These are phyloP conservation scores for Elaeidobius kamerunicus DNA, from an alignment of 2,888 invertebrate species.

Conservation along the genomic window DNA sequence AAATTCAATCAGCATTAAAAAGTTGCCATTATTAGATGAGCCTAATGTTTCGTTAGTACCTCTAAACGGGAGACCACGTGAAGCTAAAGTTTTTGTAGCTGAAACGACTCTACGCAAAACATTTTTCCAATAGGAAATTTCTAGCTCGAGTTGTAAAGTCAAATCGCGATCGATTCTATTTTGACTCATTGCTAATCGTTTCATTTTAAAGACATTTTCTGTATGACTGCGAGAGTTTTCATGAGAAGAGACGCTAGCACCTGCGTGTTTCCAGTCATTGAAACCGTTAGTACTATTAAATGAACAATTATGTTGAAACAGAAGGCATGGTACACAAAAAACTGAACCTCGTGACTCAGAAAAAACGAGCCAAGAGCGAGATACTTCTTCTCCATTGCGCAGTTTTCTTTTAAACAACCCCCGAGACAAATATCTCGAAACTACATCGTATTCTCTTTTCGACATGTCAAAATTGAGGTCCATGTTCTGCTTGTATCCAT, in stretches of 20 bases:
- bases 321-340: neutral
- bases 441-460: neutral
- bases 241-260: neutral
- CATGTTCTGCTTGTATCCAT: neutral
- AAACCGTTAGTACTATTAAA: neutral
- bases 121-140: neutral
- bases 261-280: neutral
- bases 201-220: neutral
- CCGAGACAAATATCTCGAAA: neutral
- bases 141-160: neutral
- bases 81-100: slow-evolving; percentile 23
- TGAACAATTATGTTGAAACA: neutral
- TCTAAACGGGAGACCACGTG: slow-evolving; percentile 32
- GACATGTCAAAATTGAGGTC: neutral
- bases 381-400: neutral
- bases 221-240: neutral
- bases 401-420: neutral
- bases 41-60: slow-evolving; percentile 36
- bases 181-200: neutral
- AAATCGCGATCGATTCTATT: neutral
- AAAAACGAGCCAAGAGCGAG: neutral
- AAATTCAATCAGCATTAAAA: slow-evolving; percentile 29
- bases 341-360: neutral
- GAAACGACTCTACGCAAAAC: slow-evolving; percentile 8
- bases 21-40: slow-evolving; percentile 21